Evolutionary conservation across 1,140 invertebrate genomes (phyloP), one percentile per base, ranked within the genome.

Genomic region (Drosophila bocqueti): DNA sequence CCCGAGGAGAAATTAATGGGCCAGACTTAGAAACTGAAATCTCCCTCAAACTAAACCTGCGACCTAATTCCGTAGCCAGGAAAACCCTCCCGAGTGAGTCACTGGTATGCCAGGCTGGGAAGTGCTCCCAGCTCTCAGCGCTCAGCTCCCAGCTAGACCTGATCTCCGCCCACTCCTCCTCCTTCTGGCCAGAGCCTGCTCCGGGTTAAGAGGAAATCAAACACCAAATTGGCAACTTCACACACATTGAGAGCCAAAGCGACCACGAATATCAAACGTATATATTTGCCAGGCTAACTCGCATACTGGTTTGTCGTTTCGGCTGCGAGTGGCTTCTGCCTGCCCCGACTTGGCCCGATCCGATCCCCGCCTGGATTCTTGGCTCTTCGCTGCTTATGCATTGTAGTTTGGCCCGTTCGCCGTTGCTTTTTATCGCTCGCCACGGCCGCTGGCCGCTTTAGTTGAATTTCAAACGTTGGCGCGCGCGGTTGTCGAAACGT

Each of bases 391-490:
- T 57, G 49, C 61, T 47, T 45, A 36, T 42, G 36, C 55, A 73
- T 61, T 73, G 71, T 31, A 52, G 59, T 78, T 62, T 60, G 54
- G 49, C 46, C 49, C 58, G 63, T 77, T 83, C 79, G 71, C 62
- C 66, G 64, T 69, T 45, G 66, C 72, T 65, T 91, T 90, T 91
- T 85, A 90, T 91, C 86, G 81, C 61, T 65, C 21, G 78, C 49
- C 65, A 42, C 76, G 68, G 54, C 62, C 67, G 79, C 65, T 82
- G 65, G 75, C 55, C 78, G 62, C 60, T 91, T 90, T 82, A 90
- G 85, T 90, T 90, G 85, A 74, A 85, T 90, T 90, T 90, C 67
- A 90, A 91, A 85, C 86, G 81, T 74, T 82, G 74, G 72, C 79
- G 85, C 85, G 86, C 85, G 81, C 85, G 79, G 86, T 90, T 68